A percentile compares a stretch with the other conserved stretches of the same genome.
These are phyloP conservation scores for Chloroceryle inda DNA, from an alignment of 2,797 vertebrate genomes.

Conservation along the genomic window DNA sequence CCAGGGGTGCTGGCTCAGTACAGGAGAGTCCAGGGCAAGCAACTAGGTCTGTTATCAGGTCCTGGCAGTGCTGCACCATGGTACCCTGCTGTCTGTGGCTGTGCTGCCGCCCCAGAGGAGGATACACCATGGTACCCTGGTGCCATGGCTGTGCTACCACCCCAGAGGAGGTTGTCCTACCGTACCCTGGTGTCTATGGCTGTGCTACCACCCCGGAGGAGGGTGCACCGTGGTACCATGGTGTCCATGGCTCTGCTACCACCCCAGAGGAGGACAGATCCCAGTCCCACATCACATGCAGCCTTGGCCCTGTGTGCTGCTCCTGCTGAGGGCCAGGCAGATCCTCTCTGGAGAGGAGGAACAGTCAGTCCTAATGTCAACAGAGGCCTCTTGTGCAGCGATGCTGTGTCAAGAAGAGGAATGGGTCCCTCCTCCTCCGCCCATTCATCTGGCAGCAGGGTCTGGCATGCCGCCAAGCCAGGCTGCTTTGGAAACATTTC, in stretches of 20 bases:
- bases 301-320: not conserved
- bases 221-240: not conserved
- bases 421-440: slow-evolving; percentile 68
- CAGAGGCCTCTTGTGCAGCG: slow-evolving; percentile 71
- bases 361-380: slow-evolving; percentile 71
- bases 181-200: not conserved
- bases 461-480: slow-evolving; percentile 46
- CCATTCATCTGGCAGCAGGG: slow-evolving; percentile 67
- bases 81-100: not conserved
- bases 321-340: not conserved
- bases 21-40: not conserved
- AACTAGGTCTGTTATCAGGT: not conserved
- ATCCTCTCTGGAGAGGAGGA: slow-evolving; percentile 16
- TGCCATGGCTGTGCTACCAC: too few relatives aligned
- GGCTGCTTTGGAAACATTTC: slow-evolving; percentile 76
- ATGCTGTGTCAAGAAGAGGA: slow-evolving; percentile 72
- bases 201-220: not conserved
- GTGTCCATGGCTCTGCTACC: not conserved
- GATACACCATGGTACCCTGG: not conserved
- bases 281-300: not conserved
- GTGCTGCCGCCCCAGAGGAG: too few relatives aligned
- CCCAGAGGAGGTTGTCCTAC: not conserved
- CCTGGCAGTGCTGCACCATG: not conserved
- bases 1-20: not conserved
- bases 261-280: not conserved